Evolutionary conservation across 2,888 invertebrate genomes (phyloP), one percentile per base, ranked within the genome.

Genomic region (Diaperis boleti): DNA sequence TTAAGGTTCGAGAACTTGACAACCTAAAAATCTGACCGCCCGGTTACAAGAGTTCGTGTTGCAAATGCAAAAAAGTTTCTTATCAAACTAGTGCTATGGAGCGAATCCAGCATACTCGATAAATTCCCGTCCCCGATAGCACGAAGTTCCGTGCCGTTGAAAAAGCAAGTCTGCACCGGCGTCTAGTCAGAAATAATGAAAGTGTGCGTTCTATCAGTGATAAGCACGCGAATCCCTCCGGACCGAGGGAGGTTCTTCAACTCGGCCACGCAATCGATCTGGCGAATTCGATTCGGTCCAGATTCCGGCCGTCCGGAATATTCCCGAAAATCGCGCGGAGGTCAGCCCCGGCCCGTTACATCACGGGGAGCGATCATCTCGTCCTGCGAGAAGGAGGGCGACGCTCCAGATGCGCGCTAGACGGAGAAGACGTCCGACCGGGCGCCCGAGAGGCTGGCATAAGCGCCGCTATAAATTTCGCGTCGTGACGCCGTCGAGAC

Each of bases 401-500:
- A 47, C 47, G 42, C 33, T 52, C 54, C 37, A 61, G 47, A 69
- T 52, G 20, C 26, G 55, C 10, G 44, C 49, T 31, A 45, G 56
- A 64, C 17, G 29, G 56, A 63, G 67, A 59, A 64, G 69, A 37
- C 63, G 42, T 56, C 67, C 45, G 57, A 59, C 59, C 55, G 62
- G 78, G 77, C 78, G 77, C 77, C 79, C 66, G 70, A 65, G 70
- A 68, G 78, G 77, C 79, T 78, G 74, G 74, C 71, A 68, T 72
- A 73, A 77, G 76, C 77, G 78, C 74, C 77, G 76, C 72, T 72
- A 74, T 77, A 76, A 77, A 78, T 77, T 74, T 70, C 65, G 67
- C 69, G 73, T 71, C 73, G 73, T 49, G 78, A 74, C 77, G 77
- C 77, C 77, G 76, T 72, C 75, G 70, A 69, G 76, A 71, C 77